Evolutionary conservation across 2,797 vertebrate species (phyloP).

Genomic region (Pagetopsis macropterus): DNA sequence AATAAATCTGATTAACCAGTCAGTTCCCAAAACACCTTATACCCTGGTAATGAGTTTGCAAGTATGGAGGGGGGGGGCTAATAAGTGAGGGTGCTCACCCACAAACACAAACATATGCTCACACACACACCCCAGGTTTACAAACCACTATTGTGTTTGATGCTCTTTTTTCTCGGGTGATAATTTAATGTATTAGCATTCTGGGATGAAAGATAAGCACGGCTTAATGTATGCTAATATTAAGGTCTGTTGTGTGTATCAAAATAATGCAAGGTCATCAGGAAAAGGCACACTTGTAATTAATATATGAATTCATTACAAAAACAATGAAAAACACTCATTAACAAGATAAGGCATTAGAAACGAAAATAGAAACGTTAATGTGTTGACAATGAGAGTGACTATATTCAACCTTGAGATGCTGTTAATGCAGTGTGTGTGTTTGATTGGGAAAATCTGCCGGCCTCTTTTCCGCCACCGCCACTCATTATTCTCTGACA

Average conservation of each 20-base stretch:
- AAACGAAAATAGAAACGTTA: conserved; percentile 65
- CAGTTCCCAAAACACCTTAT: conserved; percentile 84
- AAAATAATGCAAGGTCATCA: conserved; percentile 80
- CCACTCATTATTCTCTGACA: conserved; percentile 78
- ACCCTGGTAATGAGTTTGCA: conserved; percentile 79
- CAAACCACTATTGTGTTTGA: conserved; percentile 43
- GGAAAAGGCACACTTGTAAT: conserved; percentile 68
- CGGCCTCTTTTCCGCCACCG: conserved; percentile 47
- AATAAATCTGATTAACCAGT: conserved; percentile 86
- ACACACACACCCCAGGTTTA: conserved; percentile 14
- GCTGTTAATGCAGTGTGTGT: conserved; percentile 37
- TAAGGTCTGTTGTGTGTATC: conserved; percentile 70
- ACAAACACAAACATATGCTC: conserved; percentile 58
- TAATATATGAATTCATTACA: conserved; percentile 77
- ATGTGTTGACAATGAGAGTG: conserved; percentile 58
- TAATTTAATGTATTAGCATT: conserved; percentile 78
- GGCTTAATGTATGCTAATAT: conserved; percentile 80
- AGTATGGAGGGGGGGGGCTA: conserved; percentile 61
- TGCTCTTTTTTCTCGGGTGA: conserved; percentile 40
- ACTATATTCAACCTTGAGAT: conserved; percentile 52
- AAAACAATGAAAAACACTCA: conserved; percentile 75
- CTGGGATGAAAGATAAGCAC: conserved; percentile 77
- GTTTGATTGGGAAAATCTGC: conserved; percentile 59
- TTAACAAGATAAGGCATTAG: conserved; percentile 74
- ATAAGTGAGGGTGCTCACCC: conserved; percentile 61